A percentile compares a stretch with the other conserved stretches of the same genome.
phyloP scores from a whole-genome alignment of 53 echinoderm and acorn worm species.

The Henricia sp. region DNA sequence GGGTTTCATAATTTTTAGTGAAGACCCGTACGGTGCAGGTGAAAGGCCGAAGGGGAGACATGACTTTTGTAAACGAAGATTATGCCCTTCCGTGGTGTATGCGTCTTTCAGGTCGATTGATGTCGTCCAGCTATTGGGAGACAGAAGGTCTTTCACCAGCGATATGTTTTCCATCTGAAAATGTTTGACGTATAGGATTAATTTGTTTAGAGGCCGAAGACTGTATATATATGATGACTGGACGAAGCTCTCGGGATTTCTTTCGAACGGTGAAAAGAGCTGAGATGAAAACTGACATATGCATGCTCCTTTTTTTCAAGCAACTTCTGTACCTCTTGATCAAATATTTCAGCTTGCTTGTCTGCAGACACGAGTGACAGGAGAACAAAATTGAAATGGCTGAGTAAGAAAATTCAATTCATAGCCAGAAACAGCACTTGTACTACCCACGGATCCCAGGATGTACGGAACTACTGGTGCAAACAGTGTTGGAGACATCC shows the following conservation, averaged over 20 bases:
- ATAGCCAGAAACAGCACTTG: not conserved
- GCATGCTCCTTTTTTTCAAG: not conserved
- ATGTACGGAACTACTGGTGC: not conserved
- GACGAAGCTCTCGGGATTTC: not conserved
- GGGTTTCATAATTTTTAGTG: conserved; percentile 13
- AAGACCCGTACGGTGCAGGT: conserved; percentile 2
- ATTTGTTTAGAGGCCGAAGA: not conserved
- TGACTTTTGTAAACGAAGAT: not conserved
- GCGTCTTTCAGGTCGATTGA: conserved; percentile 5
- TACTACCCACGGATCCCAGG: not conserved
- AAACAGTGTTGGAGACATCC: no score
- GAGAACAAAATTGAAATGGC: not conserved
- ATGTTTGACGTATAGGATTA: not conserved
- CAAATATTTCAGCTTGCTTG: not conserved
- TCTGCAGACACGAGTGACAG: not conserved
- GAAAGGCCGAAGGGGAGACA: conserved; percentile 3
- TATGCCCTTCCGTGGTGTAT: not conserved
- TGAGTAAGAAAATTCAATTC: not conserved
- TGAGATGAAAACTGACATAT: not conserved
- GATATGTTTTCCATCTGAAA: conserved; percentile 12
- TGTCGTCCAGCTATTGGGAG: not conserved
- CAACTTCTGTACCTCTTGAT: not conserved
- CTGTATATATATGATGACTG: conserved; percentile 2
- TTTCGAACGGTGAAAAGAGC: not conserved
- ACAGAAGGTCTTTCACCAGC: no score